phyloP scores from a whole-genome alignment of 1,140 invertebrate species.

The Psilanteris sp. region DNA sequence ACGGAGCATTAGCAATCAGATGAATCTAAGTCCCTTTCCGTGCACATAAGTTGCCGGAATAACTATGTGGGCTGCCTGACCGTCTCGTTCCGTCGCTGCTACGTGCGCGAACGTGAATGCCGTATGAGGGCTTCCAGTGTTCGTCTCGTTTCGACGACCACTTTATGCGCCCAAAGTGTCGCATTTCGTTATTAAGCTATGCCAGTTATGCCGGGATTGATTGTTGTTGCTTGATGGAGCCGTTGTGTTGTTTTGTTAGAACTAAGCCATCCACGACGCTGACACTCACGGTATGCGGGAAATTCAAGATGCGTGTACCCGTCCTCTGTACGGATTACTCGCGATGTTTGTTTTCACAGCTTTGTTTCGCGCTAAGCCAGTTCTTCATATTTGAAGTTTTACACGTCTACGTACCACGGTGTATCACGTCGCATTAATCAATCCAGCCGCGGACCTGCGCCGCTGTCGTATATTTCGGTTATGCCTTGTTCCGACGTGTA shows the following conservation, averaged over 20 bases:
- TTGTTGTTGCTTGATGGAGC: constrained; percentile 25
- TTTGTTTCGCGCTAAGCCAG: too few relatives aligned
- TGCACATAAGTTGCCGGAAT: constrained; percentile 18
- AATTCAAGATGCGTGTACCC: constrained; percentile 9
- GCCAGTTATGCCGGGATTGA: constrained; percentile 13
- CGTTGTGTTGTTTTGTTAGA: constrained; percentile 4
- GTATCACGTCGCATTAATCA: too few relatives aligned
- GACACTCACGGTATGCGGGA: constrained; percentile 23
- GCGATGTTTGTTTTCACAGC: constrained; percentile 1
- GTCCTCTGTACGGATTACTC: constrained; percentile 3
- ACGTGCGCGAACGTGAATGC: constrained; percentile 17
- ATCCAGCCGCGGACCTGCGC: too few relatives aligned
- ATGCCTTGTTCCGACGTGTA: too few relatives aligned
- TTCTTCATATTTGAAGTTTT: too few relatives aligned
- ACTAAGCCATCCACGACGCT: constrained; percentile 13
- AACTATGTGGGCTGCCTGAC: constrained; percentile 45
- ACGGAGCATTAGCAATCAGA: constrained; percentile 71
- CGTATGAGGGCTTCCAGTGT: constrained; percentile 30
- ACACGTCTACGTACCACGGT: too few relatives aligned
- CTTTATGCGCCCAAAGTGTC: constrained; percentile 31
- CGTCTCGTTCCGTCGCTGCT: constrained; percentile 5
- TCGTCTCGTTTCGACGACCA: constrained; percentile 30
- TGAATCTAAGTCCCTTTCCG: constrained; percentile 48
- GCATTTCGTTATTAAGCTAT: constrained; percentile 29
- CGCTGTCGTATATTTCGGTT: too few relatives aligned